Percentiles rank a stretch among this genome's conserved stretches.
These are phyloP conservation scores for Hepsetus odoe DNA, from an alignment of 2,113 vertebrate species.

Conservation along the genomic window DNA sequence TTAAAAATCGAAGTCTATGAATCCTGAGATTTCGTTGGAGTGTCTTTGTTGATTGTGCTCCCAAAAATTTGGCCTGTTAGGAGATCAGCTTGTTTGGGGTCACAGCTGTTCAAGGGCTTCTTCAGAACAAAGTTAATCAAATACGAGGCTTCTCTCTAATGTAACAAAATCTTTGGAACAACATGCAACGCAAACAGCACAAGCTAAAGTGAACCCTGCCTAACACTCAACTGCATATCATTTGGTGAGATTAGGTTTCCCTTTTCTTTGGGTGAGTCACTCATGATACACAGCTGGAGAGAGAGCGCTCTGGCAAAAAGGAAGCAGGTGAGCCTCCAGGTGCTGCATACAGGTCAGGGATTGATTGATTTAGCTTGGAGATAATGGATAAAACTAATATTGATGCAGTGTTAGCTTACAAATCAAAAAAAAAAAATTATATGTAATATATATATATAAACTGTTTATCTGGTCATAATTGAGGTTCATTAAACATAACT, in stretches of 20 bases:
- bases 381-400: constrained; percentile 41
- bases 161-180: not conserved
- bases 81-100: not conserved
- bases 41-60: not conserved
- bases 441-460: too few relatives aligned
- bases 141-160: not conserved
- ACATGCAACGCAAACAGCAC: constrained; percentile 22
- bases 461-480: constrained; percentile 24
- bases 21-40: not conserved
- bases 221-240: constrained; percentile 62
- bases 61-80: not conserved
- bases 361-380: constrained; percentile 27
- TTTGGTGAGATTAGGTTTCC: constrained; percentile 32
- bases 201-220: constrained; percentile 66
- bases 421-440: constrained; percentile 14
- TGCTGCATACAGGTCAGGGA: not conserved
- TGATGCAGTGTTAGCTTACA: constrained; percentile 39
- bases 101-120: not conserved
- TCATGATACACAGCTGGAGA: constrained; percentile 20
- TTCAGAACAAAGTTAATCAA: not conserved
- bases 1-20: too few relatives aligned
- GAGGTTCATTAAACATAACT: constrained; percentile 10
- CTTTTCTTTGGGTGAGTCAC: constrained; percentile 4
- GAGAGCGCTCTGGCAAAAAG: not conserved
- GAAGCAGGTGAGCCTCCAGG: constrained; percentile 15